Evolutionary conservation across 2,888 invertebrate species (phyloP).

Genomic region (Escarpia spicata): DNA sequence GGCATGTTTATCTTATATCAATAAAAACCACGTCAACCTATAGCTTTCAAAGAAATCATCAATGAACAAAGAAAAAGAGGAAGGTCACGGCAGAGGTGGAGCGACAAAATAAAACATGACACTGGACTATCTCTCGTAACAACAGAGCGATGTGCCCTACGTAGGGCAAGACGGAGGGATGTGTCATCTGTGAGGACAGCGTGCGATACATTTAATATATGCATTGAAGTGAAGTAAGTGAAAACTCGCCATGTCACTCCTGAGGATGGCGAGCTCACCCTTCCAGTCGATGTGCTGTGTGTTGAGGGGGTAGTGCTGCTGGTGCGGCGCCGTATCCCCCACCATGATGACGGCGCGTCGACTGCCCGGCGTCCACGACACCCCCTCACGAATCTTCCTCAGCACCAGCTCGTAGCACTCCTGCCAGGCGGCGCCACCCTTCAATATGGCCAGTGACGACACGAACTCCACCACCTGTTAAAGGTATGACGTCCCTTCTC

Average conservation of each 20-base stretch:
- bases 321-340: slow-evolving; percentile 58
- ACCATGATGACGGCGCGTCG: slow-evolving; percentile 57
- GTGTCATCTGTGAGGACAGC: too few species aligned
- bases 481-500: not conserved
- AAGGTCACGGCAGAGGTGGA: too few species aligned
- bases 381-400: slow-evolving; percentile 46
- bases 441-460: not conserved
- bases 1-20: too few species aligned
- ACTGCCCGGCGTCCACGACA: slow-evolving; percentile 57
- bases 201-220: not conserved
- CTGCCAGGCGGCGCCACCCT: slow-evolving; percentile 5
- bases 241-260: slow-evolving; percentile 39
- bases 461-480: not conserved
- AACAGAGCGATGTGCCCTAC: too few species aligned
- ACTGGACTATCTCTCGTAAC: too few species aligned
- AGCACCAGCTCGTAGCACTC: slow-evolving; percentile 59
- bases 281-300: slow-evolving; percentile 52
- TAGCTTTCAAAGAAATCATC: too few species aligned
- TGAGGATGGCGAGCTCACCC: slow-evolving; percentile 41
- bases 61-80: too few species aligned
- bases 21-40: too few species aligned
- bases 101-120: too few species aligned
- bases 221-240: not conserved
- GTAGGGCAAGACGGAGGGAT: too few species aligned
- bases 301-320: slow-evolving; percentile 48